A percentile compares a stretch with the other conserved stretches of the same genome.
Conservation (phyloP, 2,797 vertebrate genomes). For the Hydrolagus colliei region DNA sequence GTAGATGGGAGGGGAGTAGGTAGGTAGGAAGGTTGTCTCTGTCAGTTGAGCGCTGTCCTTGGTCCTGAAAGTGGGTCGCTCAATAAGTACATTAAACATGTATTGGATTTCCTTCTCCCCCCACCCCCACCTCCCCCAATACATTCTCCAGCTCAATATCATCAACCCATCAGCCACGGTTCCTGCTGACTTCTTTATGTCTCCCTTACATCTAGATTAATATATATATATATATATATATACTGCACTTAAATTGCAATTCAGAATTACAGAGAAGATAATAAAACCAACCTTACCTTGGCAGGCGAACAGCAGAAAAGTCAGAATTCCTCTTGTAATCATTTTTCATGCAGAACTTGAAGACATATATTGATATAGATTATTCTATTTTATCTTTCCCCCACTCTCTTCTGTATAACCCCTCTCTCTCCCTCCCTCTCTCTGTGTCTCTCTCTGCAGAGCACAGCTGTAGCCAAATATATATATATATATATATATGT, state of each 20-base stretch:
- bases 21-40: not conserved
- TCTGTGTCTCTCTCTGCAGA: too few relatives aligned
- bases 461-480: too few relatives aligned
- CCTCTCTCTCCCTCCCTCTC: not conserved
- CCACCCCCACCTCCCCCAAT: too few relatives aligned
- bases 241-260: not conserved
- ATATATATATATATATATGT: too few relatives aligned
- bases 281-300: not conserved
- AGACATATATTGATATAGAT: too few relatives aligned
- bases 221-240: too few relatives aligned
- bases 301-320: not conserved
- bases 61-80: slow-evolving; percentile 10
- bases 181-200: not conserved
- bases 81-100: too few relatives aligned
- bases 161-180: not conserved
- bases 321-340: not conserved
- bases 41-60: not conserved
- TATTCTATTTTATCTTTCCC: too few relatives aligned
- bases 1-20: too few relatives aligned
- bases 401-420: not conserved
- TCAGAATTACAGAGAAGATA: too few relatives aligned
- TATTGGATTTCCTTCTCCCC: too few relatives aligned
- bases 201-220: not conserved
- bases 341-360: slow-evolving; percentile 4
- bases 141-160: too few relatives aligned